Evolutionary conservation across 2,888 invertebrate species (phyloP).

Genomic region (Orchestes rusci): DNA sequence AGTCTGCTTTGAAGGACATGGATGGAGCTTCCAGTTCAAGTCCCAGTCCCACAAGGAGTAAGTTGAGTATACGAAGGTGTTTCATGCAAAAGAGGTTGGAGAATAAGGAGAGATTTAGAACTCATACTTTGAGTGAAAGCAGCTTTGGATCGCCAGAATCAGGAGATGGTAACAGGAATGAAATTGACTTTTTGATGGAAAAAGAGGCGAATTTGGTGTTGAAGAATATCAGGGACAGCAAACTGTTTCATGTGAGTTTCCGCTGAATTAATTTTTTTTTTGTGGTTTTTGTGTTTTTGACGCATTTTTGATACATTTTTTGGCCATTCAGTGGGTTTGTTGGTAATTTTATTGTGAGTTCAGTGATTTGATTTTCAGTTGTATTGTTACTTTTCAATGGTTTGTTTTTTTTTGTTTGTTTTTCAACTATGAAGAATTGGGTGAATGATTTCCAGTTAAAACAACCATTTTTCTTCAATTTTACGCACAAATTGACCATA

Average conservation of each 20-base stretch:
- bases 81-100: constrained; percentile 53
- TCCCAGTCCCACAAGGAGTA: constrained; percentile 33
- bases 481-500: too few species aligned
- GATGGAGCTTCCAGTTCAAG: constrained; percentile 18
- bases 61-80: constrained; percentile 36
- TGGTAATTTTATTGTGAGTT: constrained; percentile 1
- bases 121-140: constrained; percentile 56
- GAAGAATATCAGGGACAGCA: constrained; percentile 47
- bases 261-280: neutral
- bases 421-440: too few species aligned
- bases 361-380: too few species aligned
- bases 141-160: constrained; percentile 47
- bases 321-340: too few species aligned
- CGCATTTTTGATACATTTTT: too few species aligned
- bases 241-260: constrained; percentile 26
- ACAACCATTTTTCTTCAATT: too few species aligned
- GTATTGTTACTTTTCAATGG: too few species aligned
- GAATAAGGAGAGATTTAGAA: constrained; percentile 67
- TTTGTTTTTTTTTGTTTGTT: too few species aligned
- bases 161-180: constrained; percentile 31
- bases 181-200: constrained; percentile 46
- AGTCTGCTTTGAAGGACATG: constrained; percentile 25
- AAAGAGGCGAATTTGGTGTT: constrained; percentile 53
- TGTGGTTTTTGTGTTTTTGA: too few species aligned
- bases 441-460: too few species aligned